Evolutionary conservation across 2,888 invertebrate genomes (phyloP).

Genomic region (Orthosia gracilis): DNA sequence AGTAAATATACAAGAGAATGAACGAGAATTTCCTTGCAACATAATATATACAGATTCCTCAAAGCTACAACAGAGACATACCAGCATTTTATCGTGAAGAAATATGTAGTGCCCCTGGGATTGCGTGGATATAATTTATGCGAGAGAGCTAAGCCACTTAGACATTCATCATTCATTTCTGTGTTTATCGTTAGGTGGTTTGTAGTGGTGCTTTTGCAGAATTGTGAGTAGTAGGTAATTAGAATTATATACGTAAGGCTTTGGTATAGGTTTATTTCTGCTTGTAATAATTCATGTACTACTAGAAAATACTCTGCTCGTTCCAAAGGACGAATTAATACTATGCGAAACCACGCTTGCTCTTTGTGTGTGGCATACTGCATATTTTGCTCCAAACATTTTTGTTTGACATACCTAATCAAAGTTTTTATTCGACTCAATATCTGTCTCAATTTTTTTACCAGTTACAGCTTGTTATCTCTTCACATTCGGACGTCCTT

Average conservation of each 20-base stretch:
- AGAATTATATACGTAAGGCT: background rate
- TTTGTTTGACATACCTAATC: too few species aligned
- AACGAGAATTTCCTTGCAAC: constrained; percentile 11
- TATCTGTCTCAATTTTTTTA: too few species aligned
- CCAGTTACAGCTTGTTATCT: too few species aligned
- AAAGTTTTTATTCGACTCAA: too few species aligned
- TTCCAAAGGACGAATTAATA: background rate
- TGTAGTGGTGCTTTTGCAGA: constrained; percentile 2
- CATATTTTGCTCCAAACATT: background rate
- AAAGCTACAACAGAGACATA: constrained; percentile 40
- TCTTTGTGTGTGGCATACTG: background rate
- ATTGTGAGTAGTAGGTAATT: background rate
- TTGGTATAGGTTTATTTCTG: background rate
- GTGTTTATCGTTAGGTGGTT: constrained; percentile 38
- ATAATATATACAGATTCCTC: constrained; percentile 38
- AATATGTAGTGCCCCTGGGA: constrained; percentile 55
- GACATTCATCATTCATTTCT: constrained; percentile 47
- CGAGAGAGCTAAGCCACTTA: constrained; percentile 48
- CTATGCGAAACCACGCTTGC: background rate
- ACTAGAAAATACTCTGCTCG: background rate
- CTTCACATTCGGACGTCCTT: too few species aligned
- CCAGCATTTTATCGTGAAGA: constrained; percentile 52
- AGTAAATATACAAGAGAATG: constrained; percentile 25
- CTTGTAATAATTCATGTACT: background rate
- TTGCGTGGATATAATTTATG: constrained; percentile 39